phyloP scores from a whole-genome alignment of 2,113 vertebrate species.

The Hiodon alosoides region DNA sequence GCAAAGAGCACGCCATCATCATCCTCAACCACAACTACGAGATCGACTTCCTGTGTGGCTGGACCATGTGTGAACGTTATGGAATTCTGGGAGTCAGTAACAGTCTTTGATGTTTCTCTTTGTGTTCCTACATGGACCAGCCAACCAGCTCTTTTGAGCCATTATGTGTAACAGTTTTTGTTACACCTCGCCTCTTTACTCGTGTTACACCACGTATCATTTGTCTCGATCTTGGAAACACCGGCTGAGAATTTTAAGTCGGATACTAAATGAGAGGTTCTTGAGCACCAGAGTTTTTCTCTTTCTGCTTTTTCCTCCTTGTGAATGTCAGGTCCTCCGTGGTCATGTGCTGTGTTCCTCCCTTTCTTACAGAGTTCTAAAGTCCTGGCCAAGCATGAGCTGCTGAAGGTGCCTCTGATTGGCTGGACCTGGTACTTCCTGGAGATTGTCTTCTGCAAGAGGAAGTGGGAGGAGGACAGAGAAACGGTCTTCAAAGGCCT shows the following conservation, averaged over 20 bases:
- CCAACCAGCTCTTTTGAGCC: too few relatives aligned
- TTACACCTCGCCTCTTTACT: too few relatives aligned
- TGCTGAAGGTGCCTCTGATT: constrained; percentile 89
- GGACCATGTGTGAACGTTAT: constrained; percentile 95
- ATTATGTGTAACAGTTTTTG: too few relatives aligned
- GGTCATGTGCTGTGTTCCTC: not conserved
- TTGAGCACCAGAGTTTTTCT: not conserved
- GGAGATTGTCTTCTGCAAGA: constrained; percentile 96
- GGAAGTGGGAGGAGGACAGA: constrained; percentile 94
- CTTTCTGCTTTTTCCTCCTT: not conserved
- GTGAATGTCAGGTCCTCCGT: too few relatives aligned
- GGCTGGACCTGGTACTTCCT: constrained; percentile 99
- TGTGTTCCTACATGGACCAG: not conserved
- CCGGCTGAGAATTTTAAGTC: too few relatives aligned
- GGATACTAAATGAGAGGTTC: too few relatives aligned
- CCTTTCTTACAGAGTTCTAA: constrained; percentile 79
- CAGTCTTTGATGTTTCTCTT: not conserved
- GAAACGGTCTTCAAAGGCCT: constrained; percentile 80
- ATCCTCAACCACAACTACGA: constrained; percentile 98
- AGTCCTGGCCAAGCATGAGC: constrained; percentile 92
- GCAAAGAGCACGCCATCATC: constrained; percentile 89
- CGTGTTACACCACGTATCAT: too few relatives aligned
- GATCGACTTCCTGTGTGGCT: constrained; percentile 96
- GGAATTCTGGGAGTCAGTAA: constrained; percentile 86
- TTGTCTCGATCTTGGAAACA: too few relatives aligned